Evolutionary conservation across 2,113 vertebrate genomes (phyloP), one percentile per base, ranked within the genome.

Genomic region (Pterophyllum scalare): DNA sequence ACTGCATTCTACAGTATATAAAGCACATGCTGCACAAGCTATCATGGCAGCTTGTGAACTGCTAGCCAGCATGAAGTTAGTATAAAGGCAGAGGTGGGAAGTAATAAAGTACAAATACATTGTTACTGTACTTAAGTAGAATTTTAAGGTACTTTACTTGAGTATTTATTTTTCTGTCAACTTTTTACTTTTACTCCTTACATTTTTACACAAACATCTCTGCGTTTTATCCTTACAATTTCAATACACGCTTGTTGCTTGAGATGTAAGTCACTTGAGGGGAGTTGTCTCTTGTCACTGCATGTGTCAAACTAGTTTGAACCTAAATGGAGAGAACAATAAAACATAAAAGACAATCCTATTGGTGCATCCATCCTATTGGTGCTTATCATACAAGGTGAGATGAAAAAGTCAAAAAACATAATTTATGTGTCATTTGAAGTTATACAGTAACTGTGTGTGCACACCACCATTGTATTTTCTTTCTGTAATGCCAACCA

Each of bases 61-160:
- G 3, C 24, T 65, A 24, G 38, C 7, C 38, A 65, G 62, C 38
- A 3, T 22, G n/a, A 65, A 65, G 62, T 17, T 24, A 43, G 22
- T 40, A 65, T 65, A 40, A 65, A 40, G 4, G 35, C 1, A 46
- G 64, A 46, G 40, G 2, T 67, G 14, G 64, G 64, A 28, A 46
- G 64, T 46, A 67, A 67, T 67, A 14, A 67, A 67, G 62, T 67
- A 46, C 38, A 67, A 67, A 67, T 46, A 67, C 8, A 43, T 38
- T 38, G 9, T 38, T 38, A 38, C 6, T 65, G 38, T 43, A 65
- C 38, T 65, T 10, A 43, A 46, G 62, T 64, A 22, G 62, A 65
- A n/a, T 65, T 38, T 43, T 43, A 43, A 65, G 35, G 35, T 40
- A 65, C n/a, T 33, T 61, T 5, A 19, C 10, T 33, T 59, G 17